Conservation (phyloP, 2,113 vertebrate genomes). For the Crotophaga sulcirostris region DNA sequence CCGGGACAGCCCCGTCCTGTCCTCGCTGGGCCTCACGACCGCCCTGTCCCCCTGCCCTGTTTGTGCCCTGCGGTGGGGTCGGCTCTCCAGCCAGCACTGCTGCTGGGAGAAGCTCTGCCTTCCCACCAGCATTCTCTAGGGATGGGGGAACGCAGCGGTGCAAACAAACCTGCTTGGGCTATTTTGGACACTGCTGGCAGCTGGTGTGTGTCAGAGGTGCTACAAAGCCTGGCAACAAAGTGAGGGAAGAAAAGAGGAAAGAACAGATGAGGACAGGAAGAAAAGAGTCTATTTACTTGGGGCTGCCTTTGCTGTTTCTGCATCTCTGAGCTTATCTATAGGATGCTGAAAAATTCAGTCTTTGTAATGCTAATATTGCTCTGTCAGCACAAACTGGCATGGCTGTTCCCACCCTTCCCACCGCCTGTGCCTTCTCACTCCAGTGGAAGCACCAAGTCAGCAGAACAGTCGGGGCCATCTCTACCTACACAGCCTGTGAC, state of each 20-base stretch:
- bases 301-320: background rate
- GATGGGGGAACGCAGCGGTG: background rate
- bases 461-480: background rate
- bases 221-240: background rate
- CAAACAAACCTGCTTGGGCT: background rate
- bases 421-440: background rate
- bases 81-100: background rate
- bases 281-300: background rate
- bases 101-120: background rate
- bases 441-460: background rate
- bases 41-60: background rate
- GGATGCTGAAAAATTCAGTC: background rate
- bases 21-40: accelerated
- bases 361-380: slow-evolving; percentile 62
- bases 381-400: background rate
- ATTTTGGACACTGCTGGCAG: background rate
- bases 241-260: background rate
- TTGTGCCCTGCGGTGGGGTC: background rate
- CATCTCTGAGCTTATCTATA: background rate
- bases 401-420: background rate
- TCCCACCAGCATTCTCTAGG: background rate
- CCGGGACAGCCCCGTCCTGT: accelerated
- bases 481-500: background rate
- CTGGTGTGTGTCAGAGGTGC: background rate
- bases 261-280: background rate